Conservation (phyloP, 2,797 vertebrate species). For the Helicolenus hilgendorfi region DNA sequence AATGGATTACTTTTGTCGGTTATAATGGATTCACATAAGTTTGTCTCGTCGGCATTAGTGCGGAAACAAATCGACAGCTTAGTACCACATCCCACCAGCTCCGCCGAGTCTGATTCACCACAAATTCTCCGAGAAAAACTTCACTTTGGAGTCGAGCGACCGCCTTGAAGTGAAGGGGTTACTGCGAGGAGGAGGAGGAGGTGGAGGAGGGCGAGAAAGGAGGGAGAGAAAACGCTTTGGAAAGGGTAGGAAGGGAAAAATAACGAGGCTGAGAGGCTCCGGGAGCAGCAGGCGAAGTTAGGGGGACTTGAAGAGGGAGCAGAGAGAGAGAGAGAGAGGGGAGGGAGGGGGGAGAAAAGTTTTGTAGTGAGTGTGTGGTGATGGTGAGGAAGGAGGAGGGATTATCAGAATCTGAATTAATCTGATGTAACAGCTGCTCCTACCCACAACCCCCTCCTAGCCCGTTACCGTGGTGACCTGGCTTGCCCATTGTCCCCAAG, state of each 20-base stretch:
- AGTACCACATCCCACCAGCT: constrained; percentile 30
- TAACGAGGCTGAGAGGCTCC: constrained; percentile 72
- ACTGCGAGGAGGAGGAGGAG: constrained; percentile 43
- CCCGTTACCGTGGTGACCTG: constrained; percentile 95
- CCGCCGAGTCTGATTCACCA: constrained; percentile 42
- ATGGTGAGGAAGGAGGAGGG: constrained; percentile 87
- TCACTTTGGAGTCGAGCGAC: constrained; percentile 29
- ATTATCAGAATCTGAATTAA: constrained; percentile 96
- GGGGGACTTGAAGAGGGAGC: constrained; percentile 47
- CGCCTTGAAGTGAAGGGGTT: constrained; percentile 72
- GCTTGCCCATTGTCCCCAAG: constrained; percentile 92
- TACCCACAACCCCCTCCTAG: constrained; percentile 92
- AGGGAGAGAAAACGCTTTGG: constrained; percentile 48
- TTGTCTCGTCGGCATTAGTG: background rate
- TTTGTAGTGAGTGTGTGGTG: constrained; percentile 82
- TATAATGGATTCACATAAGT: background rate
- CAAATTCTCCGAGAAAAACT: constrained; percentile 42
- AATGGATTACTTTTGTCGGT: background rate
- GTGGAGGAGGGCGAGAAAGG: constrained; percentile 46
- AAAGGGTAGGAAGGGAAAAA: constrained; percentile 67
- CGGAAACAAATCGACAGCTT: constrained; percentile 33
- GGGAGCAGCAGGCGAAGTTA: constrained; percentile 75
- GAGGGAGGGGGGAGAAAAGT: constrained; percentile 70
- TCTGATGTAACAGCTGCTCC: constrained; percentile 98
- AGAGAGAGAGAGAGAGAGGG: background rate